phyloP scores from a whole-genome alignment of 2,113 vertebrate genomes.

The Hoplias malabaricus region DNA sequence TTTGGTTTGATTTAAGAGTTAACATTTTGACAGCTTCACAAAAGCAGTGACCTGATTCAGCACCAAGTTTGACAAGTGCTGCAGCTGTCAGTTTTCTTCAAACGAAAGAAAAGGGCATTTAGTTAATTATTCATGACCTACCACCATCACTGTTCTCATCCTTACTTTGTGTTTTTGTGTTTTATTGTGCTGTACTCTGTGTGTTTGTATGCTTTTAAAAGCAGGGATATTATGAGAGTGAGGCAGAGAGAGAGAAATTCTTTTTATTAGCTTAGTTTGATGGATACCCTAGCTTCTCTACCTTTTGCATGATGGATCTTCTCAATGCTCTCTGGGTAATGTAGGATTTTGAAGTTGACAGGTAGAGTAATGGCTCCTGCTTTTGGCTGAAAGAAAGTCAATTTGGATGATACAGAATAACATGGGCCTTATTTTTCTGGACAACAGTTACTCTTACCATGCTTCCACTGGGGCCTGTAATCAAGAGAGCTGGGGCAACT shows the following conservation, averaged over 20 bases:
- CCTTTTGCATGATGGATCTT: conserved; percentile 34
- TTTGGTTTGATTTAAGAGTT: not conserved
- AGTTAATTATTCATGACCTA: not conserved
- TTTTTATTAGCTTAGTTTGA: conserved; percentile 21
- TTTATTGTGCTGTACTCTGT: not conserved
- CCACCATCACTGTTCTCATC: conserved; percentile 42
- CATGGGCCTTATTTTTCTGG: not conserved
- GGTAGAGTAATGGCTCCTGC: conserved; percentile 36
- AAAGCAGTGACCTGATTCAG: not conserved
- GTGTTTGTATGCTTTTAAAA: not conserved
- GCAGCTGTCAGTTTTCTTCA: not conserved
- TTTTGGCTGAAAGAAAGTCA: not conserved
- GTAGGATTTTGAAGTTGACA: conserved; percentile 15
- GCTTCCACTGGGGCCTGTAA: too few species aligned
- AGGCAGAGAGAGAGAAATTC: conserved; percentile 1
- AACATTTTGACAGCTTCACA: not conserved
- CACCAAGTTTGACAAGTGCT: not conserved
- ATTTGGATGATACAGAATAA: not conserved
- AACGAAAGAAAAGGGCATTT: not conserved
- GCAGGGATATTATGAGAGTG: not conserved
- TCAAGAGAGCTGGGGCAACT: too few species aligned
- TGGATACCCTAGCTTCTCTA: not conserved
- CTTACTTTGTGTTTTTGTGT: conserved; percentile 25
- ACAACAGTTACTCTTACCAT: not conserved
- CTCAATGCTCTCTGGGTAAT: conserved; percentile 24